Base-by-base conservation (phyloP, 2,888 invertebrate genomes). In the Leucophenga maculata region DNA sequence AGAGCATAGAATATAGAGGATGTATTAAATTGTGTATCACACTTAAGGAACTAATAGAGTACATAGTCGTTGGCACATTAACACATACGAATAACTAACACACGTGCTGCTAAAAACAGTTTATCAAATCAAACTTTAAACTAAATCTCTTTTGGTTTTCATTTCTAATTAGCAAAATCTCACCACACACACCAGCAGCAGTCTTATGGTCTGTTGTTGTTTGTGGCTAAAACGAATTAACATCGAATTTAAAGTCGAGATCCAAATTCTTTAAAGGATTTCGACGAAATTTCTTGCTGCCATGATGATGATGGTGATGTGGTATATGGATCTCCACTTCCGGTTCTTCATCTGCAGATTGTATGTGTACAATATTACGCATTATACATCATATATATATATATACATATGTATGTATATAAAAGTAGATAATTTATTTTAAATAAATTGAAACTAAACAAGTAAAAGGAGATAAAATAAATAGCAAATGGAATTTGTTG, bases 241-340 rank as follows among this genome's bases (percentile, higher is more conserved):
- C 86, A 83, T 86, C 86, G 74, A 86, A 86, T 78, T 86, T 86
- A 76, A 86, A 86, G 74, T 86, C 86, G 74, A 86, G 86, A 85
- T 86, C 86, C 85, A 86, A 82, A 77, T 86, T 86, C 80, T 78
- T 84, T 70, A 86, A 80, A 68, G 86, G 86, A 86, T 86, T 86
- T 77, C 85, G 82, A 72, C 68, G 84, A 60, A 85, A 62, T 83
- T 85, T 86, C 78, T 84, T 75, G 84, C 85, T 85, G 79, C 84
- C 85, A 75, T 86, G 86, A 78, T 86, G 86, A 82, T 86, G 86
- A 78, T 86, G 85, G 75, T 83, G 82, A 78, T 85, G 85, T 77
- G 86, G 86, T 78, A 85, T 86, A 66, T 75, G 84, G 75, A 80
- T 76, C 74, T 86, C 85, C 79, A 85, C 81, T 72, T 86, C 86